Evolutionary conservation across 2,113 vertebrate genomes (phyloP).

Genomic region (Cavia porcellus): DNA sequence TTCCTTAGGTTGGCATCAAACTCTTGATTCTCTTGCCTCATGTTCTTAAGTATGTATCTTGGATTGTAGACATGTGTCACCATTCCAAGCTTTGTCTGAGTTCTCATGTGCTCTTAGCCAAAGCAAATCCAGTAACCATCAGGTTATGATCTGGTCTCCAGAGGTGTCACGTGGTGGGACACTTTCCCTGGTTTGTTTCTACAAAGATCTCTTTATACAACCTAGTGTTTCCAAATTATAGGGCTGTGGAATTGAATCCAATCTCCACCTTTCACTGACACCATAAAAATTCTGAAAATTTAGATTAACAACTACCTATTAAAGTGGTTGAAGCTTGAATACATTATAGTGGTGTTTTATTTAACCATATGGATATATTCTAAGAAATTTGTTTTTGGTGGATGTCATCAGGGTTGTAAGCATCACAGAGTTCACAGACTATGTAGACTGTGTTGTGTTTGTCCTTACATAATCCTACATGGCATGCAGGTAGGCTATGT

Average conservation of each 20-base stretch:
- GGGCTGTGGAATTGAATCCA: background rate
- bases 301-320: background rate
- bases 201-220: background rate
- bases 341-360: background rate
- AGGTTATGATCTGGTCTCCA: background rate
- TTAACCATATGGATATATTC: background rate
- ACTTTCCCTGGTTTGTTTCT: background rate
- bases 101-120: background rate
- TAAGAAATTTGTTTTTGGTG: background rate
- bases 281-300: background rate
- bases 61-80: background rate
- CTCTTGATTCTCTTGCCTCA: background rate
- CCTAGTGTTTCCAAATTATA: background rate
- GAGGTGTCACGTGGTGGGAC: rapidly evolving
- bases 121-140: background rate
- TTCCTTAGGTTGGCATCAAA: background rate
- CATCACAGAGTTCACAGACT: background rate
- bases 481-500: background rate
- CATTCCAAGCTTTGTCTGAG: background rate
- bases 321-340: slow-evolving; percentile 6
- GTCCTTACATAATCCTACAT: background rate
- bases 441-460: too few relatives aligned
- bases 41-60: background rate
- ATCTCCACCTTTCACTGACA: background rate
- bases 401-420: background rate